A percentile compares a stretch with the other conserved stretches of the same genome.
Evolutionary conservation across 1,140 invertebrate species (phyloP).

Genomic region (silkworm (Bombyx mori)): DNA sequence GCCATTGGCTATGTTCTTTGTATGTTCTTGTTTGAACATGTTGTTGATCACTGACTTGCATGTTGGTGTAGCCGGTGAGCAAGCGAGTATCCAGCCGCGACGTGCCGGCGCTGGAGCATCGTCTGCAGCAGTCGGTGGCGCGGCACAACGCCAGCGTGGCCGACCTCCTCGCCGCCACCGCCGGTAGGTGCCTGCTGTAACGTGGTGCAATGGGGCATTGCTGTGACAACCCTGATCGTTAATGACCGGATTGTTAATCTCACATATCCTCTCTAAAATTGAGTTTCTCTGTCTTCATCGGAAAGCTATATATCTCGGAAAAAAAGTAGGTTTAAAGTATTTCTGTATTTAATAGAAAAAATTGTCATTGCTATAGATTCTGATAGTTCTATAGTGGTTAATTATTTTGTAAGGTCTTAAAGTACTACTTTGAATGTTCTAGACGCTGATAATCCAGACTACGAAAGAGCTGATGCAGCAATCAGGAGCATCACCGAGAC

Average conservation of each 20-base stretch:
- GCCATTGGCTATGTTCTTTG: too few relatives aligned
- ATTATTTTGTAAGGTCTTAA: too few relatives aligned
- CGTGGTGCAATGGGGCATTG: not conserved
- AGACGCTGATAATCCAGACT: slow-evolving; percentile 29
- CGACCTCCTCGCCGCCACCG: slow-evolving; percentile 19
- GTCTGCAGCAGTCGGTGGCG: slow-evolving; percentile 16
- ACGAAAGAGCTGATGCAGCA: slow-evolving; percentile 19
- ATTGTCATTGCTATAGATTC: not conserved
- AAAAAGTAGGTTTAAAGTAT: not conserved
- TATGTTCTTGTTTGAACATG: too few relatives aligned
- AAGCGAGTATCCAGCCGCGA: too few relatives aligned
- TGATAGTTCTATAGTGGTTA: too few relatives aligned
- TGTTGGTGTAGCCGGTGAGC: too few relatives aligned
- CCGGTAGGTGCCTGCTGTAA: slow-evolving; percentile 1
- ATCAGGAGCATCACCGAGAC: slow-evolving; percentile 19
- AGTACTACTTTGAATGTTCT: not conserved
- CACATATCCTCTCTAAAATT: not conserved
- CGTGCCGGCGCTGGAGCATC: not conserved
- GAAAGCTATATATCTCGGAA: not conserved
- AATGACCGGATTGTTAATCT: not conserved
- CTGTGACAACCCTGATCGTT: not conserved
- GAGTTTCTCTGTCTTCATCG: too few relatives aligned
- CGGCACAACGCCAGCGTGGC: slow-evolving; percentile 33
- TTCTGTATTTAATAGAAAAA: not conserved
- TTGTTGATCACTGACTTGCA: too few relatives aligned